phyloP scores from a whole-genome alignment of 64 coral and sea anemone species.

The Exaiptasia diaphana region DNA sequence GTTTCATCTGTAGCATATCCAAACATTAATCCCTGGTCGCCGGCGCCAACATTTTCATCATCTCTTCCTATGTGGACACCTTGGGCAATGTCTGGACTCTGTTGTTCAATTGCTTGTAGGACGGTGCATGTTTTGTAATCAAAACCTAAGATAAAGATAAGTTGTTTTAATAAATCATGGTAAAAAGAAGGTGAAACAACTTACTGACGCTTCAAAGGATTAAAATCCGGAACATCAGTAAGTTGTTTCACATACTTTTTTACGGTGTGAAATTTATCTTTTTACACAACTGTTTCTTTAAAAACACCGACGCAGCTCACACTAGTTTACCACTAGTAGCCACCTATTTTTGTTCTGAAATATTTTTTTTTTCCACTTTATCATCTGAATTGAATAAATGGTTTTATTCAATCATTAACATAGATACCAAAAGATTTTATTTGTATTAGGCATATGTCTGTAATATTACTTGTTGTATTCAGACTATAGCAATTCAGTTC shows the following conservation, averaged over 20 bases:
- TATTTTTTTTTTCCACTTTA: too few relatives aligned
- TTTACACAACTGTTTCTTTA: too few relatives aligned
- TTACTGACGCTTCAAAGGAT: neutral
- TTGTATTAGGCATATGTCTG: too few relatives aligned
- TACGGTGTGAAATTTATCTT: neutral
- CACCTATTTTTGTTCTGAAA: too few relatives aligned
- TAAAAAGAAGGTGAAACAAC: neutral
- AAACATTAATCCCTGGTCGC: slow-evolving; percentile 80
- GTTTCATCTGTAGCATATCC: slow-evolving; percentile 77
- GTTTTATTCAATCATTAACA: too few relatives aligned
- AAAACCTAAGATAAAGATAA: slow-evolving; percentile 24
- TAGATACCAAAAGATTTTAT: too few relatives aligned
- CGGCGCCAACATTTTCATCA: slow-evolving; percentile 73
- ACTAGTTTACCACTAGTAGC: neutral
- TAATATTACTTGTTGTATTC: too few relatives aligned
- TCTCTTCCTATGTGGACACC: slow-evolving; percentile 49
- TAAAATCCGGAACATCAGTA: neutral
- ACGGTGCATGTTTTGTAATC: slow-evolving; percentile 79
- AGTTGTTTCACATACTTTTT: neutral
- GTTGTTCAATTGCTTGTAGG: slow-evolving; percentile 56
- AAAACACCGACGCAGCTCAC: too few relatives aligned
- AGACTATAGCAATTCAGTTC: neutral
- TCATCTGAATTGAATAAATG: too few relatives aligned
- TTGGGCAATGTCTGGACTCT: slow-evolving; percentile 72
- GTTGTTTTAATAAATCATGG: neutral